Percentiles rank a stretch among this genome's conserved stretches.
phyloP scores from a whole-genome alignment of 2,797 vertebrate species.

The Poecilia gillii region DNA sequence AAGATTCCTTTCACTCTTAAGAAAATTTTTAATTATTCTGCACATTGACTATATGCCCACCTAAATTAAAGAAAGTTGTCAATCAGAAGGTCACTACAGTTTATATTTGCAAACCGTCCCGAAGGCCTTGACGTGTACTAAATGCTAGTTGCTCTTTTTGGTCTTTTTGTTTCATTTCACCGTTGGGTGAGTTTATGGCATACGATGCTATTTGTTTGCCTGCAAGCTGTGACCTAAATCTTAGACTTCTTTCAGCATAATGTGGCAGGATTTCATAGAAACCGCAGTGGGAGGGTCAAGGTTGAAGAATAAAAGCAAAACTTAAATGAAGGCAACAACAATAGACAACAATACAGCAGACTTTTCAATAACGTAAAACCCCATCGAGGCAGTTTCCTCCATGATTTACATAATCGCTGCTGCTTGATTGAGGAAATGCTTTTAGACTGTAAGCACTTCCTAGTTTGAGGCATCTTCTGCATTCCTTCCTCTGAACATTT shows the following conservation, averaged over 20 bases:
- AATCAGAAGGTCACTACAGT: conserved; percentile 14
- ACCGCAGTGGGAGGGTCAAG: background rate
- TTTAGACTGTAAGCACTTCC: conserved; percentile 56
- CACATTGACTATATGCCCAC: background rate
- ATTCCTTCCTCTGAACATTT: conserved; percentile 64
- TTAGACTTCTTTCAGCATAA: background rate
- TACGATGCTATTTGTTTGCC: conserved; percentile 13
- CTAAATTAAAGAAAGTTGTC: conserved; percentile 13
- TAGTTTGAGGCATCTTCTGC: conserved; percentile 44
- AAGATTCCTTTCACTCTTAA: background rate
- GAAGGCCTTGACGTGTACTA: background rate
- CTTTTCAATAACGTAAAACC: conserved; percentile 28
- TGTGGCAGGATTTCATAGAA: background rate
- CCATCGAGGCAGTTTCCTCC: conserved; percentile 17
- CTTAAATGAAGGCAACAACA: background rate
- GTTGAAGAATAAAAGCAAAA: conserved; percentile 1
- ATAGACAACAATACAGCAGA: background rate
- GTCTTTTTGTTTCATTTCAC: background rate
- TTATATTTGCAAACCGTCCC: conserved; percentile 12
- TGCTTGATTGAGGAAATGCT: conserved; percentile 47
- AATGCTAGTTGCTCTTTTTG: background rate
- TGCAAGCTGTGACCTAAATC: background rate
- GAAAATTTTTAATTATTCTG: background rate
- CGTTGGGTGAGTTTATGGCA: background rate
- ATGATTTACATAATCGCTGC: conserved; percentile 58